Base-by-base conservation (phyloP, 2,888 invertebrate genomes). In the Caenorhabditis sp. region DNA sequence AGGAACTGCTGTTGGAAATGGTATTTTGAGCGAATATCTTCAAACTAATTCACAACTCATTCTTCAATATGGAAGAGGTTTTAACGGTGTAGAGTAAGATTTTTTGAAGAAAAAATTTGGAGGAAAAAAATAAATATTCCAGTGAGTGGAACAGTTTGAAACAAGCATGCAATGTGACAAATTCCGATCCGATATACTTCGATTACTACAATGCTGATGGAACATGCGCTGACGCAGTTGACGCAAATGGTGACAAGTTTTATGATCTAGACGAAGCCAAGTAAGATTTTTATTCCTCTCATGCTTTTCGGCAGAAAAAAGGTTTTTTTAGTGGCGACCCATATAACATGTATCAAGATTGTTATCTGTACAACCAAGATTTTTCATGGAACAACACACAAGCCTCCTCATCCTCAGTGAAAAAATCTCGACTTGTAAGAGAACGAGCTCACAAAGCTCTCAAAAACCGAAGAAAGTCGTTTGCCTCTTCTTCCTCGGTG, bases 1-100 rank as follows among this genome's bases (percentile, higher is more conserved):
- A 72, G 83, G 83, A 63, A 66, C 78, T 26, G 83, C 82, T 4
- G 77, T 84, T 37, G 83, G 83, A 62, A 84, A 84, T 58, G 83
- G 84, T 24, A 81, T 81, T 64, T 54, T 83, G 31, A 76, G 71
- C 53, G 75, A 78, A 54, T 78, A 71, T 55, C 62, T 81, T n/a
- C 82, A 82, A 68, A 66, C 65, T 1, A 81, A 84, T 62, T 81
- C 81, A 1, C 74, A 75, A 68, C 67, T 83, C 10, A 65, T 80
- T 54, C 67, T 84, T 17, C 78, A 81, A 43, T 81, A 81, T 58
- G 81, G 82, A 51, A 63, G 79, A 54, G 83, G 82, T 17, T 71
- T 84, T 55, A 82, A 75, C 53, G 78, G 76, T 53, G n/a, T 76
- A 4, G 76, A 76, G 81, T 82, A 26, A 71, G 74, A n/a, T n/a